Percentiles rank a stretch among this genome's conserved stretches.
phyloP scores from a whole-genome alignment of 2,888 invertebrate species.

The Nomada ferruginata region DNA sequence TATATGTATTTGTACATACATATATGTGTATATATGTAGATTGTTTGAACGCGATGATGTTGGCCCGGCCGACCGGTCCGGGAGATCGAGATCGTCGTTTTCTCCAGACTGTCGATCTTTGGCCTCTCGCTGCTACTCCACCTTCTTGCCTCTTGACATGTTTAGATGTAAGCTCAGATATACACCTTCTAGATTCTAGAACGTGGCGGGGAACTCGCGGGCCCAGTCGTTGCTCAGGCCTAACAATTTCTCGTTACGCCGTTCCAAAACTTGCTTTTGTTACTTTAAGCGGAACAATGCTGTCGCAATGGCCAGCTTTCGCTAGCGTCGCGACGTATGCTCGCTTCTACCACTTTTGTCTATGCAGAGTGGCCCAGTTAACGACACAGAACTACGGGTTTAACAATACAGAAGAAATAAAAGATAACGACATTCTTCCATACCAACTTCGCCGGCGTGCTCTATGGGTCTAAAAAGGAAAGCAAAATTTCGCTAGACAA shows the following conservation, averaged over 20 bases:
- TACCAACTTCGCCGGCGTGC: too few relatives aligned
- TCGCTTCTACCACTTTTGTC: background rate
- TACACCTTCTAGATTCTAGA: conserved; percentile 25
- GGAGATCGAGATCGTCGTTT: conserved; percentile 57
- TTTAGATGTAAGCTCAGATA: conserved; percentile 49
- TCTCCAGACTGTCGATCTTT: conserved; percentile 65
- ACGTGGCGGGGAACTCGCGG: conserved; percentile 33
- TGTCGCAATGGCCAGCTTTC: background rate
- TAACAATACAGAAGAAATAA: too few relatives aligned
- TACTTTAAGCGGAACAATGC: background rate
- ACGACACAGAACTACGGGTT: too few relatives aligned
- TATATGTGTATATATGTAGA: background rate
- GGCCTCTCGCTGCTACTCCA: conserved; percentile 57
- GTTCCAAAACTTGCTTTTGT: conserved; percentile 14
- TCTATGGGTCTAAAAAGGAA: too few relatives aligned
- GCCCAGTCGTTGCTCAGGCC: background rate
- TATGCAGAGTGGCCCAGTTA: too few relatives aligned
- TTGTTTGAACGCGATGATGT: conserved; percentile 31
- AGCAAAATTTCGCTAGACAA: too few relatives aligned
- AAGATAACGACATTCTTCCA: too few relatives aligned
- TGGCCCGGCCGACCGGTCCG: conserved; percentile 60
- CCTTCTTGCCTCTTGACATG: conserved; percentile 54
- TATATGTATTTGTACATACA: too few relatives aligned
- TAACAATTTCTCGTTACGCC: background rate
- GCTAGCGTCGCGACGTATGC: too few relatives aligned